These are phyloP conservation scores for Parus major DNA, from an alignment of 2,113 vertebrate species.

Conservation along the genomic window DNA sequence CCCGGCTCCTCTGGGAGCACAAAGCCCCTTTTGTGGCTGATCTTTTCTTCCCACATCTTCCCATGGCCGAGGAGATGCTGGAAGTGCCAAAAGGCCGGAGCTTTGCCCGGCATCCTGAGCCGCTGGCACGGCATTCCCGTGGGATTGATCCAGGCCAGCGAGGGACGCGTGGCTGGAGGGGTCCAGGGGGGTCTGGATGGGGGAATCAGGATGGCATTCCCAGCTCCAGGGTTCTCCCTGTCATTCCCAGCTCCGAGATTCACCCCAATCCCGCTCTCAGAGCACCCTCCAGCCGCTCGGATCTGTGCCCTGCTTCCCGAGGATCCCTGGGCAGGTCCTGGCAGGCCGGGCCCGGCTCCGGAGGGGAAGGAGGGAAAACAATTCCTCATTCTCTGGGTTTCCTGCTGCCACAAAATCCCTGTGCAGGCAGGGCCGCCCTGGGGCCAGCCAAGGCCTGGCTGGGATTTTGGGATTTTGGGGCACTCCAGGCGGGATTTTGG, in stretches of 20 bases:
- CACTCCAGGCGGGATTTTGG: neutral
- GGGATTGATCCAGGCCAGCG: neutral
- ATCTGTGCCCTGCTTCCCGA: neutral
- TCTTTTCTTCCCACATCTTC: neutral
- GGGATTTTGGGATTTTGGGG: rapidly evolving
- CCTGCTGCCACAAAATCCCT: neutral
- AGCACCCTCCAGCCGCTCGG: neutral
- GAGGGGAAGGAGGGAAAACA: slow-evolving; percentile 2
- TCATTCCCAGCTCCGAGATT: neutral
- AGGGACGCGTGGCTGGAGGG: neutral
- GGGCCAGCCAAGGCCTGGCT: neutral
- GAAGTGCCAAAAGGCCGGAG: neutral
- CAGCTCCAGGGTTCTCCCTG: neutral
- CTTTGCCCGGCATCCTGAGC: neutral
- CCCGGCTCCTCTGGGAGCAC: neutral
- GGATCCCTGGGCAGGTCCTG: neutral
- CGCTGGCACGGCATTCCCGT: neutral
- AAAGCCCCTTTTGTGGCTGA: neutral
- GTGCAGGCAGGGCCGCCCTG: neutral
- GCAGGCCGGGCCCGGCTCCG: neutral
- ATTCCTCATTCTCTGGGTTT: neutral
- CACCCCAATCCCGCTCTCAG: rapidly evolving
- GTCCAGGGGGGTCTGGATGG: neutral
- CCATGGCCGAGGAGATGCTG: neutral
- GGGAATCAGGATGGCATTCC: neutral